Evolutionary conservation across 2,113 vertebrate genomes (phyloP), one percentile per base, ranked within the genome.

Genomic region (Thunnus thynnus): DNA sequence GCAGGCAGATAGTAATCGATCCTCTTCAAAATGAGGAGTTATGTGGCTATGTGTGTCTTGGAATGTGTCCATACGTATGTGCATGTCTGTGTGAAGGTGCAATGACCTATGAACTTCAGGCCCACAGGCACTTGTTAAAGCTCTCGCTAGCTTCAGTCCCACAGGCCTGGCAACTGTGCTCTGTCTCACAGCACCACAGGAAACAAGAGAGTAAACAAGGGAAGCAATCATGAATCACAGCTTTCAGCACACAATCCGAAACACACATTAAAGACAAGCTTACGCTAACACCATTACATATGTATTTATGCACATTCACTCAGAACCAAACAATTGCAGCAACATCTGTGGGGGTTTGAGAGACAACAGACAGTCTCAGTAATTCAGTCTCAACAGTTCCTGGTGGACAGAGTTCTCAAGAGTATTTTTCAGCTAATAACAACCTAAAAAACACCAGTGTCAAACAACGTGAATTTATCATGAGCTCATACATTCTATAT

Each of bases 161-260:
- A 27, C 13, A 22, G 50, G 76, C 75, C 64, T 66, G 48, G 65
- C 72, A 81, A 76, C 71, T 70, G 46, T 54, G 41, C 80, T 82
- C 55, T 18, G 57, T 69, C 67, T 75, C 81, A 12, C 81, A 69
- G 85, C 86, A 57, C 70, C 65, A 62, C 85, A 83, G 88, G 87
- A 90, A 89, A 86, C 62, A 72, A 78, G 84, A 5, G 79, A 83
- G 80, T 89, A 94, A 93, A 93, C 88, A 93, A 86, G 81, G 75
- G 81, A 88, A 82, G 83, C 86, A 92, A 93, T 91, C 82, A 89
- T 85, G 84, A 87, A 91, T 85, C 73, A 63, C 81, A 88, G 73
- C 82, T 85, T 89, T 89, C 79, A 61, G 83, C 77, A 84, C 76
- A 67, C 72, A 76, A 86, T 77, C 64, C 20, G 13, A 80, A 86